Evolutionary conservation across 2,797 vertebrate species (phyloP).

Genomic region (Numenius phaeopus): DNA sequence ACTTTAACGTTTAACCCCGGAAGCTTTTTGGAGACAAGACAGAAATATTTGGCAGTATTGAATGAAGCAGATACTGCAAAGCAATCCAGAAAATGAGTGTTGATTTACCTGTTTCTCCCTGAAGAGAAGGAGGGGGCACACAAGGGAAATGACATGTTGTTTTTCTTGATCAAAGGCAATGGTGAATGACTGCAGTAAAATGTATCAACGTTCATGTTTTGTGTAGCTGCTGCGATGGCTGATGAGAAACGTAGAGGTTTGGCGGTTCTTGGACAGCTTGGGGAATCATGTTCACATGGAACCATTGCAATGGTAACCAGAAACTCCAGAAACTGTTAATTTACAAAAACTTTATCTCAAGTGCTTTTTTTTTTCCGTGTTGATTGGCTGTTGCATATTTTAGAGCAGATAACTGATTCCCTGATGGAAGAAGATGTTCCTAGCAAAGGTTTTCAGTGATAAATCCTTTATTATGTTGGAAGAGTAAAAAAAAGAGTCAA

Average conservation of each 20-base stretch:
- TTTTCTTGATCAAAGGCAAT: constrained; percentile 4
- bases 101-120: constrained; percentile 21
- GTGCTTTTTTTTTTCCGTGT: background rate
- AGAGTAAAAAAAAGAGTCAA: background rate
- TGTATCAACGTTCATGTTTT: background rate
- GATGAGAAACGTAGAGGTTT: background rate
- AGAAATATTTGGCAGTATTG: constrained; percentile 31
- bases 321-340: background rate
- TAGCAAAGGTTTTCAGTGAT: background rate
- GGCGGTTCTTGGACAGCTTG: background rate
- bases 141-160: background rate
- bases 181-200: background rate
- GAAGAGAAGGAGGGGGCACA: background rate
- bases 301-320: background rate
- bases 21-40: constrained; percentile 43
- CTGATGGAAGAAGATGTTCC: background rate
- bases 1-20: background rate
- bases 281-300: background rate
- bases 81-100: constrained; percentile 14
- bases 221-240: background rate
- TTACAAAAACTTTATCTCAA: background rate
- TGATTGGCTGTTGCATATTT: background rate
- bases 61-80: background rate
- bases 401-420: background rate
- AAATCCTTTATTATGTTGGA: background rate